These are phyloP conservation scores for Prosapia bicincta DNA, from an alignment of 2,888 invertebrate genomes.

Conservation along the genomic window DNA sequence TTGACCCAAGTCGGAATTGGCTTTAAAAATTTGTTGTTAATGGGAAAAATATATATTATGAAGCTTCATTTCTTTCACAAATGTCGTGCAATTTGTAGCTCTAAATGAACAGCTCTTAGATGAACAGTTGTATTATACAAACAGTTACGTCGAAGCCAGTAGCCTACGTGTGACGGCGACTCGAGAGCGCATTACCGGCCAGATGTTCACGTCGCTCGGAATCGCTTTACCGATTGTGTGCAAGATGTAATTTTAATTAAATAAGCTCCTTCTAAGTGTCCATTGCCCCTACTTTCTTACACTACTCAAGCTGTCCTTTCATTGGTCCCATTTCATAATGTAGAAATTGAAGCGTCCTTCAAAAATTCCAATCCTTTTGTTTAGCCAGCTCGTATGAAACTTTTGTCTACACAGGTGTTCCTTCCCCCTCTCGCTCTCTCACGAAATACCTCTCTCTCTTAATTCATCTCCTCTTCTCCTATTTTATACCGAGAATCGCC, in stretches of 20 bases:
- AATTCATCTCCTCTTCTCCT: constrained; percentile 15
- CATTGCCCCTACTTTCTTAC: not conserved
- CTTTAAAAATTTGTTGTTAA: too few relatives aligned
- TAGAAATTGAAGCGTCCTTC: constrained; percentile 15
- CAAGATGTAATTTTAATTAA: not conserved
- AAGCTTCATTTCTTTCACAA: too few relatives aligned
- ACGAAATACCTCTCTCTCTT: constrained; percentile 4
- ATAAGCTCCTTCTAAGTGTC: not conserved
- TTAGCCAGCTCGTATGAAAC: constrained; percentile 6
- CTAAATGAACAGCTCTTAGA: too few relatives aligned
- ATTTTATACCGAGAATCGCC: not conserved
- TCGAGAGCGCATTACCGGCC: not conserved
- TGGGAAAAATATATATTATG: too few relatives aligned
- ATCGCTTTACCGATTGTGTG: not conserved
- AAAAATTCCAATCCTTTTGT: constrained; percentile 10
- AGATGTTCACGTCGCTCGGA: not conserved
- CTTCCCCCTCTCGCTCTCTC: constrained; percentile 28
- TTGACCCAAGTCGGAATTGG: too few relatives aligned
- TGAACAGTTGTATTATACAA: not conserved
- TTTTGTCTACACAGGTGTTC: constrained; percentile 25
- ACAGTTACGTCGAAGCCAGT: not conserved
- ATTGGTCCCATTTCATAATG: not conserved
- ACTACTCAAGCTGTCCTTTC: not conserved
- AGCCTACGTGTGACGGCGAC: too few relatives aligned
- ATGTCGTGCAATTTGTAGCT: too few relatives aligned